Evolutionary conservation across 2,888 invertebrate species (phyloP), one percentile per base, ranked within the genome.

Genomic region (Pterostichus madidus): DNA sequence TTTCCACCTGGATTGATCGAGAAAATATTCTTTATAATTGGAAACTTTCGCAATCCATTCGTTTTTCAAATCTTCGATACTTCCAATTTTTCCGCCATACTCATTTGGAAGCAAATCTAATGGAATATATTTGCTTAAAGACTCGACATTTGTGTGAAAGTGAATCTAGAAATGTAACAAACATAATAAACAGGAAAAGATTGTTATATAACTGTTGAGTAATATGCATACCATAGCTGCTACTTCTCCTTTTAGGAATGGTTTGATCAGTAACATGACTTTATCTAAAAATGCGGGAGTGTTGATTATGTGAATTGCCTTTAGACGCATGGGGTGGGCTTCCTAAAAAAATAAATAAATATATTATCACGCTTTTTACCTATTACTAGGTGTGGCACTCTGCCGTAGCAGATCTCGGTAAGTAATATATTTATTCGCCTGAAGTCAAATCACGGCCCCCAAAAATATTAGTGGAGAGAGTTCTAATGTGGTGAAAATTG

Each of bases 101-200:
- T 95, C 95, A 31, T 91, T 90, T 0, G 95, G 95, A 76, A 95
- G 86, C 83, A 94, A 88, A 59, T 94, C 93, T 85, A 90, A 91
- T 0, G 95, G 93, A 49, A 95, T 91, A 86, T 92, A 93, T 77
- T 94, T 91, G 86, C 91, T 93, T 0, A 95, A 88, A 0, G 94
- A 93, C 4, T 92, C 92, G 0, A 94, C 92, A 85, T 93, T 93
- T 0, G 94, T 94, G 88, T 95, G 95, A 89, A 94, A 94, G 86
- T 94, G 93, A 35, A 95, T 92, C 94, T 94, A 87, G 71, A 89
- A 90, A 61, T 35, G 32, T 32, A 64, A 32, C 64, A 59, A 15
- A 52, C 52, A 6, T 39, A 39, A 73, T 17, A 49, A 52, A 68
- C 10, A 52, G 35, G 64, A 56, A 78, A 35, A 15, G 0, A 10